A percentile compares a stretch with the other conserved stretches of the same genome.
Evolutionary conservation across 2,888 invertebrate genomes (phyloP).

Genomic region (Kryphioiulus occultus): DNA sequence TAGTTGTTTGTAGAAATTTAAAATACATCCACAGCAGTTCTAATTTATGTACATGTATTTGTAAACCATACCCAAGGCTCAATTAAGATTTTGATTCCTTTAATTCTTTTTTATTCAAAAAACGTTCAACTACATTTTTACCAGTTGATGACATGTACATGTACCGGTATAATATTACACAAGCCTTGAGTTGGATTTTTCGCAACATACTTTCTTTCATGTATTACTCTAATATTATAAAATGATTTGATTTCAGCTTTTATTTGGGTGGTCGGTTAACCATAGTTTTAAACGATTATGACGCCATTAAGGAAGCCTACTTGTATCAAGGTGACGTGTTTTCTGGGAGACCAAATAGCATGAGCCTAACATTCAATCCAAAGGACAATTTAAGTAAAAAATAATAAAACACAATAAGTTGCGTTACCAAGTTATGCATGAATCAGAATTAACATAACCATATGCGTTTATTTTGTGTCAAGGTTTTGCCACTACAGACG

Average conservation of each 20-base stretch:
- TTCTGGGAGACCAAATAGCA: slow-evolving; percentile 15
- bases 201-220: neutral
- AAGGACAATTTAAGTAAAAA: slow-evolving; percentile 1
- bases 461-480: neutral
- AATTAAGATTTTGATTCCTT: too few species aligned
- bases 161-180: too few species aligned
- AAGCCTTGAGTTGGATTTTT: too few species aligned
- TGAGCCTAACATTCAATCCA: neutral
- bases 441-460: neutral
- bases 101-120: too few species aligned
- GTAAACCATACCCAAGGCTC: too few species aligned
- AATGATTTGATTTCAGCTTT: slow-evolving; percentile 22
- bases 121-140: too few species aligned
- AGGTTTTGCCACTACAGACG: slow-evolving; percentile 39
- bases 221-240: neutral
- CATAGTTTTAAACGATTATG: slow-evolving; percentile 37
- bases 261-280: slow-evolving; percentile 7
- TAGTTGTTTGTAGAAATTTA: too few species aligned
- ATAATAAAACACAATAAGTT: neutral
- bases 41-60: too few species aligned
- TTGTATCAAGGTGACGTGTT: slow-evolving; percentile 41
- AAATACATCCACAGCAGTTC: too few species aligned
- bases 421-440: neutral
- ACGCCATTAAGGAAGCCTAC: slow-evolving; percentile 39
- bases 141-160: too few species aligned